phyloP scores from a whole-genome alignment of 2,797 vertebrate genomes.

The Onychomys leucogaster region DNA sequence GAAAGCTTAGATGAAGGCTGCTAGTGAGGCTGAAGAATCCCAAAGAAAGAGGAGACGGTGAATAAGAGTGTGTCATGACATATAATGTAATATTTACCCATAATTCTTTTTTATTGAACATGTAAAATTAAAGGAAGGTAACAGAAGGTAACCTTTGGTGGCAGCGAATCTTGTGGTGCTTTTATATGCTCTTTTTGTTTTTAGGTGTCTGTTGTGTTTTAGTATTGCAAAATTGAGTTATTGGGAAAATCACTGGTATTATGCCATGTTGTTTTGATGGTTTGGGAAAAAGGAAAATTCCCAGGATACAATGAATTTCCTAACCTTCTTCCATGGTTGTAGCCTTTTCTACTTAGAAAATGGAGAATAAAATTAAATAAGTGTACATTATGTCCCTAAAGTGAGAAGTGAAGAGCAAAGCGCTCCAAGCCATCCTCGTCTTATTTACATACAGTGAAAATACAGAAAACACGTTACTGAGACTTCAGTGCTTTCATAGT shows the following conservation, averaged over 20 bases:
- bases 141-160: neutral
- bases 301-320: neutral
- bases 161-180: neutral
- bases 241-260: neutral
- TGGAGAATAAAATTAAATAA: neutral
- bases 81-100: neutral
- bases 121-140: neutral
- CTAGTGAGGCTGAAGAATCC: neutral
- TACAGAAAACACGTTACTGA: neutral
- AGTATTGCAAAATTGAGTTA: neutral
- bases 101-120: neutral
- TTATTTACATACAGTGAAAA: neutral
- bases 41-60: neutral
- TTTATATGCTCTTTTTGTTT: neutral
- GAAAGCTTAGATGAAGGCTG: neutral
- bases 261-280: neutral
- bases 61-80: neutral
- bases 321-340: neutral
- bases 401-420: neutral
- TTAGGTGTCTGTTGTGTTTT: neutral
- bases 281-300: neutral
- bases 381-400: conserved; percentile 4
- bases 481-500: neutral
- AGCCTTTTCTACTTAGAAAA: neutral
- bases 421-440: neutral